A percentile compares a stretch with the other conserved stretches of the same genome.
Conservation (phyloP, 2,888 invertebrate genomes). For the Eristalis arbustorum region DNA sequence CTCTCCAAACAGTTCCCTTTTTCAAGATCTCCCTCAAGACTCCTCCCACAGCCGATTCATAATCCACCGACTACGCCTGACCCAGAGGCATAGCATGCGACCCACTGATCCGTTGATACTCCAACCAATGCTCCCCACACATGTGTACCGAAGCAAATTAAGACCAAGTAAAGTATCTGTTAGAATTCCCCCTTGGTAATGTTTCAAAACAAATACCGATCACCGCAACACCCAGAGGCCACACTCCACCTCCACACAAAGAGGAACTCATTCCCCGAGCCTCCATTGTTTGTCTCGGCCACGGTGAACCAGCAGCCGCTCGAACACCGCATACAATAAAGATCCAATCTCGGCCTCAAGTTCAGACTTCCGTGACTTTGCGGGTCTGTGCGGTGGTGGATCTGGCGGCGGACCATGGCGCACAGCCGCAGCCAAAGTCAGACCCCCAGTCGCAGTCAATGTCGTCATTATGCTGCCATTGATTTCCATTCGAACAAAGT, state of each 20-base stretch:
- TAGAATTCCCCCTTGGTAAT: background rate
- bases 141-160: background rate
- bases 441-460: conserved; percentile 39
- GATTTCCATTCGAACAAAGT: conserved; percentile 54
- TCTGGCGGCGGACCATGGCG: background rate
- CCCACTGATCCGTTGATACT: too few species aligned
- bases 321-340: conserved; percentile 48
- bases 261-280: background rate
- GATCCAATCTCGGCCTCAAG: conserved; percentile 60
- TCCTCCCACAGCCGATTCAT: too few species aligned
- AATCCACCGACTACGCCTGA: too few species aligned
- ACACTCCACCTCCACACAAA: background rate
- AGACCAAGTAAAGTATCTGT: background rate
- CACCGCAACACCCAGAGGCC: background rate
- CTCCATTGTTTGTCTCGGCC: background rate
- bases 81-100: too few species aligned
- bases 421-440: background rate
- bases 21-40: too few species aligned
- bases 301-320: background rate
- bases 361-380: conserved; percentile 64
- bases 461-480: conserved; percentile 70
- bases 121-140: background rate
- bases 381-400: conserved; percentile 17
- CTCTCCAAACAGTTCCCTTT: too few species aligned
- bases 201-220: background rate